Conservation (phyloP, 2,888 invertebrate genomes). For the Ectemnius continuus region DNA sequence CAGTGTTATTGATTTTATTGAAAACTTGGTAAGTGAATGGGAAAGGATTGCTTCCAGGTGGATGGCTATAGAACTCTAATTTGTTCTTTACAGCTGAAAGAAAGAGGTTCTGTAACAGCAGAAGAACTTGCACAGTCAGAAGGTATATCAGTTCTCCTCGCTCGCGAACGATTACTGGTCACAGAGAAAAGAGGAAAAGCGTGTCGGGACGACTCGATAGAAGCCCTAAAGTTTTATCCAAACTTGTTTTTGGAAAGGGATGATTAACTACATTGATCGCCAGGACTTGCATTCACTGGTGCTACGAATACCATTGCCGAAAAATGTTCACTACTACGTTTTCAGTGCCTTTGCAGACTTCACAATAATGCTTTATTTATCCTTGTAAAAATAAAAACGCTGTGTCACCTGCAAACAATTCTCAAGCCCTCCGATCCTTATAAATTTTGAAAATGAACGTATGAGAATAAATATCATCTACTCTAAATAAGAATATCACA, state of each 20-base stretch:
- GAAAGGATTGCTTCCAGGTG: too few species aligned
- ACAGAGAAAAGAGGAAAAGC: constrained; percentile 92
- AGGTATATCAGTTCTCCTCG: constrained; percentile 92
- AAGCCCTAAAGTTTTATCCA: constrained; percentile 96
- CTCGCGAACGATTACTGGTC: constrained; percentile 92
- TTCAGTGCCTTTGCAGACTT: too few species aligned
- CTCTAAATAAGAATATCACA: too few species aligned
- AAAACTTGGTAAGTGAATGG: constrained; percentile 80
- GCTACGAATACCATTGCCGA: background rate
- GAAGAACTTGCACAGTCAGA: constrained; percentile 91
- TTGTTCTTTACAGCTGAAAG: constrained; percentile 80
- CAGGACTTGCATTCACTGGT: constrained; percentile 1
- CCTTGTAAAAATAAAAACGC: too few species aligned
- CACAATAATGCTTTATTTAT: too few species aligned
- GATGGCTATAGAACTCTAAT: background rate
- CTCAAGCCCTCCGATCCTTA: too few species aligned
- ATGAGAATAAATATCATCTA: too few species aligned
- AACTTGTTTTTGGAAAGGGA: constrained; percentile 86
- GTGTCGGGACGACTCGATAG: constrained; percentile 97
- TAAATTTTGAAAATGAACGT: too few species aligned
- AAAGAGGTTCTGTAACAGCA: constrained; percentile 87
- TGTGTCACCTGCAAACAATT: too few species aligned
- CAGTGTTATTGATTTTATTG: constrained; percentile 84
- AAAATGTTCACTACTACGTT: too few species aligned
- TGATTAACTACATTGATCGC: constrained; percentile 29